Percentiles rank a stretch among this genome's conserved stretches.
Conservation (phyloP, 2,113 vertebrate species). For the Poeciliopsis turrubarensis region DNA sequence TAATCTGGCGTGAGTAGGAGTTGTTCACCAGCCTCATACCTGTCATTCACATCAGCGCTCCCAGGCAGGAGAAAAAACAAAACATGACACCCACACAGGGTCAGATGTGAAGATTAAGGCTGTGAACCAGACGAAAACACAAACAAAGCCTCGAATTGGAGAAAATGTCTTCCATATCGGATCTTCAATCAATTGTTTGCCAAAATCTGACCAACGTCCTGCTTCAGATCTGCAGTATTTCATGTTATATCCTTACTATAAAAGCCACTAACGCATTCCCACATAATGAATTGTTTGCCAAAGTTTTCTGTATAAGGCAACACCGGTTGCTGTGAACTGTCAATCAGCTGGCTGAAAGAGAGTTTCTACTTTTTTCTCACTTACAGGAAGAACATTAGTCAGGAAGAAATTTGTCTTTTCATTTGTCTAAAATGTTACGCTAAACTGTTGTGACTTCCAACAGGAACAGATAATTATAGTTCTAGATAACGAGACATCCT, state of each 20-base stretch:
- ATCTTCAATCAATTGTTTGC: not conserved
- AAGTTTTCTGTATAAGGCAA: no score
- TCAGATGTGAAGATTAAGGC: not conserved
- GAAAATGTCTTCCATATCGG: no score
- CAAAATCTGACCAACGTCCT: not conserved
- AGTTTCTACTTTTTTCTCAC: no score
- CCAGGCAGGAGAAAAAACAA: conserved; percentile 7
- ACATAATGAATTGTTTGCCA: no score
- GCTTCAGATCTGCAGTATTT: not conserved
- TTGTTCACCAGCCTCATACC: conserved; percentile 37
- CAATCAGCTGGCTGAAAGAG: no score
- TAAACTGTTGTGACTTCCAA: not conserved
- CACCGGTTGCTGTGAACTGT: no score
- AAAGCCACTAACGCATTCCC: not conserved
- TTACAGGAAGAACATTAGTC: no score
- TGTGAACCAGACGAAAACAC: not conserved
- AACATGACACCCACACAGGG: not conserved
- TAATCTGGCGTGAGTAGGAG: conserved; percentile 34
- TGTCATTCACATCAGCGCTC: conserved; percentile 29
- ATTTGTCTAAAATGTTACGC: not conserved
- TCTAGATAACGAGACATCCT: conserved; percentile 10
- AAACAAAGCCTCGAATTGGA: not conserved
- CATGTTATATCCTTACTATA: not conserved
- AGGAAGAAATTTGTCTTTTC: no score
- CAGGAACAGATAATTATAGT: not conserved